These are phyloP conservation scores for Neodiprion pinetum DNA, from an alignment of 1,140 invertebrate genomes.

Conservation along the genomic window DNA sequence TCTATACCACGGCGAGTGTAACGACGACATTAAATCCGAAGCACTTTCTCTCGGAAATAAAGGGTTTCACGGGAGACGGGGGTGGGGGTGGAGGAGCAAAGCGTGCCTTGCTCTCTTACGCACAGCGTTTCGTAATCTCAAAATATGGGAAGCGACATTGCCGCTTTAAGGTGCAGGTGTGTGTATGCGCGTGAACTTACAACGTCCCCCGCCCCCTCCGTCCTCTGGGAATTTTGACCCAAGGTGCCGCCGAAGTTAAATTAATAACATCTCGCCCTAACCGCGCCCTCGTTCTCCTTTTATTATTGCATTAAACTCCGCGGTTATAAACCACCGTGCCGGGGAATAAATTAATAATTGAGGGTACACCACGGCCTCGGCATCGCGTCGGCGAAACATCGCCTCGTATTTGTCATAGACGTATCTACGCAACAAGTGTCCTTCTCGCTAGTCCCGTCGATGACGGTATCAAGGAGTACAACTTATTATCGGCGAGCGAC, in stretches of 20 bases:
- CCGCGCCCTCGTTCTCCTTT: slow-evolving; percentile 25
- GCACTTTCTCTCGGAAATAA: not conserved
- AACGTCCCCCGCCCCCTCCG: slow-evolving; percentile 7
- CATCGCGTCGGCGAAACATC: too few species aligned
- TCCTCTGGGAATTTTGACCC: slow-evolving; percentile 3
- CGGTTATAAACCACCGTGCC: slow-evolving; percentile 23
- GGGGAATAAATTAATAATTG: not conserved
- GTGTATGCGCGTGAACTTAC: not conserved
- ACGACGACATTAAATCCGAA: slow-evolving; percentile 2
- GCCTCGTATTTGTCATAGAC: too few species aligned
- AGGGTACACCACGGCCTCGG: not conserved
- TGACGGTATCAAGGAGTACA: too few species aligned
- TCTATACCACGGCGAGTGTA: not conserved
- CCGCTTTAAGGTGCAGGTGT: slow-evolving; percentile 34
- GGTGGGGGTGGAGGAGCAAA: too few species aligned
- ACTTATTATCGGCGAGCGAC: too few species aligned
- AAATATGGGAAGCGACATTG: slow-evolving; percentile 11
- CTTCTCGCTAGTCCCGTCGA: too few species aligned
- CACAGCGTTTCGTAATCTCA: not conserved
- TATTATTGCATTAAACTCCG: slow-evolving; percentile 31
- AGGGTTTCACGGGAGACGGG: not conserved
- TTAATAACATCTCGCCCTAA: slow-evolving; percentile 36
- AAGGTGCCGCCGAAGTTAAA: slow-evolving; percentile 39
- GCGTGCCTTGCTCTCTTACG: not conserved
- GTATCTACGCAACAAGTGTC: too few species aligned